Conservation (phyloP, 2,888 invertebrate species). For the Phragmatobia fuliginosa region DNA sequence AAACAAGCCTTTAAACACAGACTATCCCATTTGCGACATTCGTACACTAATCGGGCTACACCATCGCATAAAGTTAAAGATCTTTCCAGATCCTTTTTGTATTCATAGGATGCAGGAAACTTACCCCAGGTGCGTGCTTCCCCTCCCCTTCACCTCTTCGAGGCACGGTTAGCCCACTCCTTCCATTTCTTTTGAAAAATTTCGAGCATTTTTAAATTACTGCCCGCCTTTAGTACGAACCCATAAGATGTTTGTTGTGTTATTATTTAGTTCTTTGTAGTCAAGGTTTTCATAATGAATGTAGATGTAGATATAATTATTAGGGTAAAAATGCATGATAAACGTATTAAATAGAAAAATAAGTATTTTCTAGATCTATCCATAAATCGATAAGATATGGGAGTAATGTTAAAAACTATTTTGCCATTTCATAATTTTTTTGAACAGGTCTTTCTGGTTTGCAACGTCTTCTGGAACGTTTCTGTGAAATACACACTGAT, state of each 20-base stretch:
- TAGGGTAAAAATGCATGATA: neutral
- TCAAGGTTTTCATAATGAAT: neutral
- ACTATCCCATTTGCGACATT: slow-evolving; percentile 20
- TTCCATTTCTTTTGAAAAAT: slow-evolving; percentile 64
- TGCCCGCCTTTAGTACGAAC: slow-evolving; percentile 55
- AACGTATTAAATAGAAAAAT: no score
- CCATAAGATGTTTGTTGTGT: slow-evolving; percentile 46
- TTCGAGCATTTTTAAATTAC: slow-evolving; percentile 77
- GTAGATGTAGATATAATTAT: neutral
- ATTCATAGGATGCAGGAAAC: slow-evolving; percentile 78
- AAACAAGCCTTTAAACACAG: slow-evolving; percentile 9
- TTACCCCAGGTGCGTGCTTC: slow-evolving; percentile 69
- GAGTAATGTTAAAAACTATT: no score
- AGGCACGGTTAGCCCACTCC: slow-evolving; percentile 32
- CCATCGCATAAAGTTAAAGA: slow-evolving; percentile 51
- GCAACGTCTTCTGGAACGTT: no score
- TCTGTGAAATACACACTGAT: no score
- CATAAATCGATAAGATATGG: no score
- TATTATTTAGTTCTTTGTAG: slow-evolving; percentile 6
- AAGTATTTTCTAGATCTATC: no score
- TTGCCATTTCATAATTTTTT: no score
- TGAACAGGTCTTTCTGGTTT: no score
- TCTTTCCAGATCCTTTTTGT: slow-evolving; percentile 72
- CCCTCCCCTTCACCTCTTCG: slow-evolving; percentile 28
- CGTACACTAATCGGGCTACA: slow-evolving; percentile 47